These are phyloP conservation scores for Hirtodrosophila histrioides DNA, from an alignment of 2,888 invertebrate genomes.

Conservation along the genomic window DNA sequence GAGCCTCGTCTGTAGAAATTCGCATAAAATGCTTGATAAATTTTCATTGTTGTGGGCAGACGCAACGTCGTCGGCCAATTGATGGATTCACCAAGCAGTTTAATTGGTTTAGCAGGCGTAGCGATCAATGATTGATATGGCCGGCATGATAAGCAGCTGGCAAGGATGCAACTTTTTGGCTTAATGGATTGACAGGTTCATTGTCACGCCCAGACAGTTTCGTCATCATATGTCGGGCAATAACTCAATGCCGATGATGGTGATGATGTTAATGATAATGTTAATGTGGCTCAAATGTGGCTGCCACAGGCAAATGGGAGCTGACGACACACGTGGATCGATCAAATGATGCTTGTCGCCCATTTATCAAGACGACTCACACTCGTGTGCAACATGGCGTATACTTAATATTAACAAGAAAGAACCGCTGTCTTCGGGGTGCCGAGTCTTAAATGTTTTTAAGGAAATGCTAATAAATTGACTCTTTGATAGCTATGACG, in stretches of 20 bases:
- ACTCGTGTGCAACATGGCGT: constrained; percentile 26
- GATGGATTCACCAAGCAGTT: constrained; percentile 50
- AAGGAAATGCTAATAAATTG: too few species aligned
- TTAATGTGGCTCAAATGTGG: neutral
- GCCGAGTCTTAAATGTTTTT: too few species aligned
- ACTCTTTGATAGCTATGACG: too few species aligned
- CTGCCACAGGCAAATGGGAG: neutral
- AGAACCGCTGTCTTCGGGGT: too few species aligned
- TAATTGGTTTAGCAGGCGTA: constrained; percentile 59
- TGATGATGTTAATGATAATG: constrained; percentile 9
- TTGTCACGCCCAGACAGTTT: constrained; percentile 29
- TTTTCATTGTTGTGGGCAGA: constrained; percentile 65
- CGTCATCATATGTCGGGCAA: neutral
- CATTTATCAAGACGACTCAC: constrained; percentile 9
- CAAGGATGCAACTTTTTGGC: constrained; percentile 14
- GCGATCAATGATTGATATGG: constrained; percentile 59
- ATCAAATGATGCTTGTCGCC: constrained; percentile 23
- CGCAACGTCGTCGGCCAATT: constrained; percentile 40
- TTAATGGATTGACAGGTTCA: constrained; percentile 22
- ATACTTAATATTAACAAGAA: constrained; percentile 42
- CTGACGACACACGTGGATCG: constrained; percentile 12
- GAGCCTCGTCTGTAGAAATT: constrained; percentile 29
- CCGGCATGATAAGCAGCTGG: constrained; percentile 11
- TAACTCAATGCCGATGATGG: neutral
- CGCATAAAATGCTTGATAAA: constrained; percentile 68